Evolutionary conservation across 92 coral and sea anemone genomes (phyloP).

Genomic region (Pocillopora meandrina): DNA sequence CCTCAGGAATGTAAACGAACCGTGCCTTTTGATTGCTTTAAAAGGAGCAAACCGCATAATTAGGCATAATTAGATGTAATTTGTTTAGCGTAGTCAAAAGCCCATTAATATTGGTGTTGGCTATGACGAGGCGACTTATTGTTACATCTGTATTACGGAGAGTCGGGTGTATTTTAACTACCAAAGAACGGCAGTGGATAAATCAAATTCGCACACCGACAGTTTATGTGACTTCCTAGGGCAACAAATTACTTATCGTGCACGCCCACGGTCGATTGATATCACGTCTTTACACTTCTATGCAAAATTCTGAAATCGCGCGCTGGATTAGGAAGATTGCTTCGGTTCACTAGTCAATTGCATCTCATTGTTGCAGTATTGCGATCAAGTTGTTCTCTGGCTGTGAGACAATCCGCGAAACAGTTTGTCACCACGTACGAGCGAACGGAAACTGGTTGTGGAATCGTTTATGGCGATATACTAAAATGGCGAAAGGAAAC

Average conservation of each 20-base stretch:
- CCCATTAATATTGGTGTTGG: slow-evolving; percentile 20
- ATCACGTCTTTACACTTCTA: slow-evolving; percentile 21
- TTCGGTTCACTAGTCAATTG: slow-evolving; percentile 23
- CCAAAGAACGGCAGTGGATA: background rate
- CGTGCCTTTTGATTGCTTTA: slow-evolving; percentile 27
- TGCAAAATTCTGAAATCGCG: slow-evolving; percentile 24
- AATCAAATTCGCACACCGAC: slow-evolving; percentile 4
- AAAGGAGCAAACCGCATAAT: slow-evolving; percentile 17
- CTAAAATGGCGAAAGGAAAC: slow-evolving; percentile 5
- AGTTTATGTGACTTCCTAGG: slow-evolving; percentile 12
- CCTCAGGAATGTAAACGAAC: slow-evolving; percentile 29
- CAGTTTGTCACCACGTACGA: background rate
- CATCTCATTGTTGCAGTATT: background rate
- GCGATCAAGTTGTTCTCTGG: background rate
- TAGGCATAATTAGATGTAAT: slow-evolving; percentile 32
- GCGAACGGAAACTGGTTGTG: background rate
- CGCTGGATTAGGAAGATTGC: slow-evolving; percentile 26
- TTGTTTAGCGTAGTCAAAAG: slow-evolving; percentile 40
- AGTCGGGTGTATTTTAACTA: background rate
- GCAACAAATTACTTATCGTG: background rate
- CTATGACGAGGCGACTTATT: background rate
- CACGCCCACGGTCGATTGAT: slow-evolving; percentile 20
- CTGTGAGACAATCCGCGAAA: background rate
- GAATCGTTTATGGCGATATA: slow-evolving; percentile 8
- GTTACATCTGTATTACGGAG: background rate